Evolutionary conservation across 2,888 invertebrate species (phyloP), one percentile per base, ranked within the genome.

Genomic region (Watsonalla binaria): DNA sequence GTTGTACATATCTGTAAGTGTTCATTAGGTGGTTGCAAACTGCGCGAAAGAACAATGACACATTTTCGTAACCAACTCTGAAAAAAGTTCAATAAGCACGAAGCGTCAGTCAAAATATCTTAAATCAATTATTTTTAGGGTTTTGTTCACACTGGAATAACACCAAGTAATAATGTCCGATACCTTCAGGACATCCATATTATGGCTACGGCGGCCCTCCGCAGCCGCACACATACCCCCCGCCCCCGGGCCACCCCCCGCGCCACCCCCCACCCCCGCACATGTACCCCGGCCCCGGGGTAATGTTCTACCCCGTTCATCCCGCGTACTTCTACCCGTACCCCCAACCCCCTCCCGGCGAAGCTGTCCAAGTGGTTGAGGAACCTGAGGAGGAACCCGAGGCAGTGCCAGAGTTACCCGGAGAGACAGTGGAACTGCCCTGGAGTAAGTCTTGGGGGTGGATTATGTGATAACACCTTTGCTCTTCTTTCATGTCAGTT

Each of bases 351-450:
- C 75, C 73, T 52, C 73, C 75, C 6, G 74, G 70, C 42, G 71
- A 69, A 6, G 62, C 65, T 46, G 76, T 81, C 57, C 72, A 77
- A 56, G 76, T 84, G 55, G 84, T 81, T 52, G 80, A 82, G 51
- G 11, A 42, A 42, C 42, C 42, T 11, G 69, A 73, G 47, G 65
- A 76, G 52, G 74, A 74, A 57, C 77, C 78, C 42, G 69, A 66
- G 49, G 84, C 84, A 45, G 77, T 75, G 47, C 89, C 90, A 6
- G 81, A 84, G 72, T 80, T 90, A 60, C 86, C 90, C 47, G 90
- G 90, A 57, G 90, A 90, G 66, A 86, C 84, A 47, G 90, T 90
- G 72, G 89, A 90, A 72, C 77, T 90, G 60, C 90, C 90, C 55
- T 90, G 86, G 84, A 87, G 90, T 90, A 87, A 90, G 90, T 90